Evolutionary conservation across 1,140 invertebrate species (phyloP).

Genomic region (Arion vulgaris): DNA sequence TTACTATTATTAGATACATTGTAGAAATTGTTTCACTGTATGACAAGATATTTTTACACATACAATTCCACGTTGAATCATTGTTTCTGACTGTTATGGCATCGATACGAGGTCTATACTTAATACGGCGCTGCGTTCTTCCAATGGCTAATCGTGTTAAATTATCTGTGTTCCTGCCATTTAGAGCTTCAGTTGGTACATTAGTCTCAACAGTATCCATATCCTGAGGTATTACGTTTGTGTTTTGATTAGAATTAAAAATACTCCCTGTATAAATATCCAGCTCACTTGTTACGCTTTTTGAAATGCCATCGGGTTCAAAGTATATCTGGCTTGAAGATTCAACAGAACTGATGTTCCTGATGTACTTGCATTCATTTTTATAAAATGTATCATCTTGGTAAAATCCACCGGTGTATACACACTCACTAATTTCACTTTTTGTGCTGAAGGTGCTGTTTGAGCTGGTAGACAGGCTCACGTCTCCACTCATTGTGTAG

Average conservation of each 20-base stretch:
- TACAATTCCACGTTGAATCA: neutral
- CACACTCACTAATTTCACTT: neutral
- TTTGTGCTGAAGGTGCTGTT: conserved; percentile 6
- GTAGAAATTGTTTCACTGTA: neutral
- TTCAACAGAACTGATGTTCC: neutral
- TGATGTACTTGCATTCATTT: neutral
- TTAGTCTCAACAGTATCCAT: neutral
- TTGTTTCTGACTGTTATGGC: neutral
- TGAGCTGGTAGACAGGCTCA: conserved; percentile 22
- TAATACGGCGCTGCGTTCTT: neutral
- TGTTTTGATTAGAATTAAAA: conserved; percentile 4
- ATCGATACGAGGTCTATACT: neutral
- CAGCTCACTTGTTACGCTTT: neutral
- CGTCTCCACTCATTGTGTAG: conserved; percentile 25
- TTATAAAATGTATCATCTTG: conserved; percentile 18
- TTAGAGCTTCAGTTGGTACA: neutral
- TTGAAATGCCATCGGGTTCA: neutral
- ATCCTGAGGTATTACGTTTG: neutral
- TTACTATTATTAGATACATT: neutral
- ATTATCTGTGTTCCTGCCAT: neutral
- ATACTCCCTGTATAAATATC: conserved; percentile 21
- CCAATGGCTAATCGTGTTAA: neutral
- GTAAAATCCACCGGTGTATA: conserved; percentile 22
- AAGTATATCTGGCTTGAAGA: conserved; percentile 12
- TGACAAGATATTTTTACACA: neutral